Evolutionary conservation across 2,797 vertebrate genomes (phyloP), one percentile per base, ranked within the genome.

Genomic region (Nyctalus aviator): DNA sequence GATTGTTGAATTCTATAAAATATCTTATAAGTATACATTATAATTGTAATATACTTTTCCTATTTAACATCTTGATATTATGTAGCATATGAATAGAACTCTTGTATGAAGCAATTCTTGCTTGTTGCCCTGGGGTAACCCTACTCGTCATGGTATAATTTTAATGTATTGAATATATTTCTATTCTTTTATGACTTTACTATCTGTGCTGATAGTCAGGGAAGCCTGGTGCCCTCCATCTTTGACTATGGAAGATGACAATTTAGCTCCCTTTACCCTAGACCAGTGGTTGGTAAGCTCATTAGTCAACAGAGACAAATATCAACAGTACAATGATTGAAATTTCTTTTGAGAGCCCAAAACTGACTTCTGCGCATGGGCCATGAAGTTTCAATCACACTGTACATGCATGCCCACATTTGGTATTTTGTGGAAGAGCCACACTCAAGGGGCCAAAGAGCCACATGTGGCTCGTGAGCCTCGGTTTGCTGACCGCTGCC

Each of bases 1-100:
- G 44, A 50, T 84, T 81, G 82, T 91, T 84, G 69, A 90, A 90
- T 84, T 93, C 88, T 93, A 88, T 91, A 78, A 93, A 84, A 73
- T 82, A 50, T 35, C 72, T 95, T 75, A 84, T 87, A 95, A 76
- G 37, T 87, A 68, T 53, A 37, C 53, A 87, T 66, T 89, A 91
- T 79, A 83, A 88, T 90, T 84, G 35, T 50, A 72, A 76, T 66
- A 72, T 76, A 23, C 68, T 64, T 71, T 91, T 84, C 20, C 66
- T 88, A 8, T 64, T 85, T 93, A 79, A 83, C 35, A 27, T 92
- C 50, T 87, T 81, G 64, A 73, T 76, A 23, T 90, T 23, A 75
- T 62, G 0, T 69, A 64, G 41, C 37, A 3, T 68, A 44, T 76
- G 32, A 32, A 64, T 73, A 88, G 57, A 78, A 82, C 41, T 50